phyloP scores from a whole-genome alignment of 2,888 invertebrate genomes.

The Watsonalla cultraria region DNA sequence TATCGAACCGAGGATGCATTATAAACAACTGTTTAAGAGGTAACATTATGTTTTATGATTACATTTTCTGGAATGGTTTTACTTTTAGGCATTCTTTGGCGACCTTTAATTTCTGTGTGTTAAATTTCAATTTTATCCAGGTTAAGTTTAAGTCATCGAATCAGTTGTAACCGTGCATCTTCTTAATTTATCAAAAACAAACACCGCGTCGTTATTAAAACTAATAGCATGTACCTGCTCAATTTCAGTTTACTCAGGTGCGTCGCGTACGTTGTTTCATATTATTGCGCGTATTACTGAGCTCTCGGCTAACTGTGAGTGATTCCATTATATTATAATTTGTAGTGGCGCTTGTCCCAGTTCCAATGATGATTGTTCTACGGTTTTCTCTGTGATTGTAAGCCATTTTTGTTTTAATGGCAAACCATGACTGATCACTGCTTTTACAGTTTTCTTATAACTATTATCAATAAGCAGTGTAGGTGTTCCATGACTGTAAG shows the following conservation, averaged over 20 bases:
- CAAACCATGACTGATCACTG: slow-evolving; percentile 3
- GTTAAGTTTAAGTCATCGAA: neutral
- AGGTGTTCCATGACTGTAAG: neutral
- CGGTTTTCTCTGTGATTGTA: slow-evolving; percentile 14
- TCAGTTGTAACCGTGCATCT: neutral
- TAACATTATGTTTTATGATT: slow-evolving; percentile 21
- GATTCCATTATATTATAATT: slow-evolving; percentile 13
- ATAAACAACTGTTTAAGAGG: slow-evolving; percentile 71
- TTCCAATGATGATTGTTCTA: slow-evolving; percentile 14
- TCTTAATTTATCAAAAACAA: slow-evolving; percentile 5
- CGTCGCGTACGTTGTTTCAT: slow-evolving; percentile 4
- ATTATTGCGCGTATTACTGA: slow-evolving; percentile 21
- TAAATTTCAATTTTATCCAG: neutral
- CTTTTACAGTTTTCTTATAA: neutral
- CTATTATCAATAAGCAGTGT: neutral
- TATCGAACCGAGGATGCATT: slow-evolving; percentile 60
- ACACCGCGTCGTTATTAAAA: slow-evolving; percentile 3
- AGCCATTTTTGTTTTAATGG: slow-evolving; percentile 19
- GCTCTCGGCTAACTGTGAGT: slow-evolving; percentile 10
- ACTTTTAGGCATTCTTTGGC: neutral
- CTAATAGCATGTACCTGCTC: slow-evolving; percentile 8
- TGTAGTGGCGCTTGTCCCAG: slow-evolving; percentile 9
- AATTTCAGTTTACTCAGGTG: slow-evolving; percentile 30
- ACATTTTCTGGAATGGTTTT: neutral
- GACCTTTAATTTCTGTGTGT: slow-evolving; percentile 7